These are phyloP conservation scores for Thecophora atra DNA, from an alignment of 2,888 invertebrate species.

Conservation along the genomic window DNA sequence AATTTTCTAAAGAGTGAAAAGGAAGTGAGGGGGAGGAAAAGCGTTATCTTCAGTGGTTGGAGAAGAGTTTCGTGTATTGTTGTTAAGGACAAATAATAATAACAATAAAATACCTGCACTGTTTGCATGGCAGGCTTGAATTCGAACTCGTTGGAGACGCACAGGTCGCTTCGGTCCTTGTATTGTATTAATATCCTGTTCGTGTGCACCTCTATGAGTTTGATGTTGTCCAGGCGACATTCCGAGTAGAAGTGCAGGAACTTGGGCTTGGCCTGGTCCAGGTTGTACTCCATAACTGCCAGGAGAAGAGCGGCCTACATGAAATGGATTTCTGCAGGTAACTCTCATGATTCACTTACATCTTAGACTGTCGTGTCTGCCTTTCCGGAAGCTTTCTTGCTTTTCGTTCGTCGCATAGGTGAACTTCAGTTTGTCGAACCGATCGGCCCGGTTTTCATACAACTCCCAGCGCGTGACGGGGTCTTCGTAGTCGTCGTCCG, in stretches of 20 bases:
- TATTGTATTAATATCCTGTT: slow-evolving; percentile 71
- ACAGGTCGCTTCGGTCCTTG: slow-evolving; percentile 69
- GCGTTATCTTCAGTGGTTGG: background rate
- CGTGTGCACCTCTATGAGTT: slow-evolving; percentile 69
- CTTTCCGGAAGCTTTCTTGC: slow-evolving; percentile 73
- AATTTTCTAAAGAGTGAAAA: slow-evolving; percentile 66
- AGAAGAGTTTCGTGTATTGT: background rate
- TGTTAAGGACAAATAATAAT: background rate
- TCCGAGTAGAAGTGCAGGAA: slow-evolving; percentile 62
- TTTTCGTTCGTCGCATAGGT: slow-evolving; percentile 68
- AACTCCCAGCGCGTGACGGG: slow-evolving; percentile 69
- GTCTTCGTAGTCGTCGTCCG: slow-evolving; percentile 55
- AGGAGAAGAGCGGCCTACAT: slow-evolving; percentile 8
- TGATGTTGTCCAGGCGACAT: slow-evolving; percentile 78
- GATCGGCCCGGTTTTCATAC: slow-evolving; percentile 75
- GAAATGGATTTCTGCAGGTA: background rate
- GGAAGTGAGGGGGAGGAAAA: background rate
- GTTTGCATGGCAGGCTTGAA: slow-evolving; percentile 46
- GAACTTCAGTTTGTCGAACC: slow-evolving; percentile 69
- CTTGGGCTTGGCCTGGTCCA: slow-evolving; percentile 48
- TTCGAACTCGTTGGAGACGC: slow-evolving; percentile 53
- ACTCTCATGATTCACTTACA: slow-evolving; percentile 66
- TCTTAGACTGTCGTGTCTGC: slow-evolving; percentile 75
- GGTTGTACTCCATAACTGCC: slow-evolving; percentile 54
- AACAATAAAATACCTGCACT: slow-evolving; percentile 49